These are phyloP conservation scores for Linyphia triangularis DNA, from an alignment of 2,888 invertebrate species.

Conservation along the genomic window DNA sequence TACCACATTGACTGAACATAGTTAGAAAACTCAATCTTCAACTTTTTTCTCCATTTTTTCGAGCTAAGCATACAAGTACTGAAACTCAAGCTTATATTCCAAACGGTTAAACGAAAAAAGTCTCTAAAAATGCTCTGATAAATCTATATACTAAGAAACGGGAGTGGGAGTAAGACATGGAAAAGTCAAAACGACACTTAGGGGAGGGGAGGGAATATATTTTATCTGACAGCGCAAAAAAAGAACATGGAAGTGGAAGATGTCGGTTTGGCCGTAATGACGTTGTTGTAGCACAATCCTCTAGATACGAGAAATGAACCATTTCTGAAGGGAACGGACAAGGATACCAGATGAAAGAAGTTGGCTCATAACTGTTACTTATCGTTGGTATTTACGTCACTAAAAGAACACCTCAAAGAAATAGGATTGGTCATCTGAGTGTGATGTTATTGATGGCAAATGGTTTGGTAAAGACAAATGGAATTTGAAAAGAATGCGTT, in stretches of 20 bases:
- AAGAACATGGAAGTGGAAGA: slow-evolving; percentile 1
- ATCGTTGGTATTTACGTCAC: too few relatives aligned
- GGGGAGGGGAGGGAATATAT: slow-evolving; percentile 14
- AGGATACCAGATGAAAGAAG: background rate
- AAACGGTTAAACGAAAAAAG: background rate
- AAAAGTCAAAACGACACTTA: slow-evolving; percentile 40
- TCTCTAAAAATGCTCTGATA: background rate
- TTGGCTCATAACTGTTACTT: too few relatives aligned
- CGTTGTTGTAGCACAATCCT: slow-evolving; percentile 34
- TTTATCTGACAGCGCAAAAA: slow-evolving; percentile 38
- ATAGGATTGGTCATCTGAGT: too few relatives aligned
- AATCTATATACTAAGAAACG: background rate
- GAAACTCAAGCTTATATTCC: background rate
- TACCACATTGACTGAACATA: too few relatives aligned
- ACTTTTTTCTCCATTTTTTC: too few relatives aligned
- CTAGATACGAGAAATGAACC: slow-evolving; percentile 56
- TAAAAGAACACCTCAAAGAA: too few relatives aligned
- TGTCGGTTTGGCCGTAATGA: slow-evolving; percentile 52
- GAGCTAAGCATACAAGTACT: too few relatives aligned
- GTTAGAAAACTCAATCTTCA: too few relatives aligned
- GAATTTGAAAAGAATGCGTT: too few relatives aligned
- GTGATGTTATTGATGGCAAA: too few relatives aligned
- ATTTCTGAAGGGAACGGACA: background rate
- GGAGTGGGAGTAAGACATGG: slow-evolving; percentile 19
- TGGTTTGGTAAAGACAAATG: too few relatives aligned